These are phyloP conservation scores for Malurus melanocephalus DNA, from an alignment of 2,113 vertebrate genomes.

Conservation along the genomic window DNA sequence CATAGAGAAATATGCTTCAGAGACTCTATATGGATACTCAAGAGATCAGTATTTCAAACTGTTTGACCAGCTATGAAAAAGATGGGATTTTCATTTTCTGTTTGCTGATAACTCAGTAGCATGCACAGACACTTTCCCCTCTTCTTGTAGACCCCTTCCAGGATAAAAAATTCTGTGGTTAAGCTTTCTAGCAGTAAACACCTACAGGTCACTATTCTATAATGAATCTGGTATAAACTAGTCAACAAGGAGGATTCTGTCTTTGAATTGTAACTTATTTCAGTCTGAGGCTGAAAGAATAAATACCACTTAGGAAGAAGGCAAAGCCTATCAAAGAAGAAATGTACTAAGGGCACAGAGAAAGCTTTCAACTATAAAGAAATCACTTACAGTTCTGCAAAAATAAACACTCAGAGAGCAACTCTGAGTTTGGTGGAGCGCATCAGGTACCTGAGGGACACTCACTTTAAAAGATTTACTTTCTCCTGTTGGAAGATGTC, in stretches of 20 bases:
- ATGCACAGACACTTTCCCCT: background rate
- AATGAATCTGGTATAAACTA: background rate
- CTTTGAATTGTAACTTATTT: background rate
- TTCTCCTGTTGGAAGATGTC: background rate
- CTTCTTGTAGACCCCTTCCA: background rate
- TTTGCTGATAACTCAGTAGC: background rate
- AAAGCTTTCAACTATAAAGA: background rate
- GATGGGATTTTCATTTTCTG: background rate
- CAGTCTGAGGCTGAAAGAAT: background rate
- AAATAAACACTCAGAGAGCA: background rate
- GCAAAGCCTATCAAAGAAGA: background rate
- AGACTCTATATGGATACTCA: background rate
- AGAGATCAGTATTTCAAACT: background rate
- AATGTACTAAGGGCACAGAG: background rate
- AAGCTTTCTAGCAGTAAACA: background rate
- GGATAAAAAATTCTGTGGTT: background rate
- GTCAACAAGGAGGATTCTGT: background rate
- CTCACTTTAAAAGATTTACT: background rate
- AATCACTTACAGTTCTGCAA: background rate
- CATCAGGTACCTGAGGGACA: background rate
- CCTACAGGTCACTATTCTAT: background rate
- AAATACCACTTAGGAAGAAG: background rate
- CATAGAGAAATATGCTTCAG: background rate
- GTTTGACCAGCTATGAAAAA: background rate
- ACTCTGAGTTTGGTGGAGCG: background rate